phyloP scores from a whole-genome alignment of 2,888 invertebrate species.

The Tetanocera ferruginea region DNA sequence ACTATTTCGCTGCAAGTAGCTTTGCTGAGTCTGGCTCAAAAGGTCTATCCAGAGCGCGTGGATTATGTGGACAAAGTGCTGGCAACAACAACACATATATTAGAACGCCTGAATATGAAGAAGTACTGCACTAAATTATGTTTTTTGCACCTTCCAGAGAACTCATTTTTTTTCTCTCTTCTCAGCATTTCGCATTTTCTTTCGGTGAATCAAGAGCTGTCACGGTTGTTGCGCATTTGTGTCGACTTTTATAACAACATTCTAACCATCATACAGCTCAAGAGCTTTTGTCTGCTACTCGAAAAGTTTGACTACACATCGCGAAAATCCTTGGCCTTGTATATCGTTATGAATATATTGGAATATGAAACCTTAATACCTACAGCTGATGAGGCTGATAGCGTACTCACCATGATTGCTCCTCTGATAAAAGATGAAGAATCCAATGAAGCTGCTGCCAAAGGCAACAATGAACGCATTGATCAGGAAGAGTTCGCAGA shows the following conservation, averaged over 20 bases:
- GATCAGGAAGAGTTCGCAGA: slow-evolving; percentile 97
- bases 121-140: slow-evolving; percentile 72
- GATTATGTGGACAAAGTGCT: slow-evolving; percentile 97
- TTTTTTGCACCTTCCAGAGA: background rate
- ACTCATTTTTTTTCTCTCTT: slow-evolving; percentile 8
- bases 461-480: slow-evolving; percentile 71
- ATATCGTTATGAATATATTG: slow-evolving; percentile 89
- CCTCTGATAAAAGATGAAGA: slow-evolving; percentile 89
- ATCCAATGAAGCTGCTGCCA: slow-evolving; percentile 41
- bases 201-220: slow-evolving; percentile 92
- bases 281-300: slow-evolving; percentile 88
- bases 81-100: slow-evolving; percentile 90
- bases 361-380: slow-evolving; percentile 91
- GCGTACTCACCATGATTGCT: slow-evolving; percentile 83
- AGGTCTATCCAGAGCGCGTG: slow-evolving; percentile 94
- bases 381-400: slow-evolving; percentile 89
- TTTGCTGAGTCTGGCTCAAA: slow-evolving; percentile 92
- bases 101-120: slow-evolving; percentile 87
- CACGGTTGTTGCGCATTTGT: slow-evolving; percentile 93
- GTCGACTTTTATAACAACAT: slow-evolving; percentile 95
- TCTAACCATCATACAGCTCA: slow-evolving; percentile 86
- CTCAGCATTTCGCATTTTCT: slow-evolving; percentile 66
- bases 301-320: slow-evolving; percentile 91
- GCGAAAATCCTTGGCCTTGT: slow-evolving; percentile 86
- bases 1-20: slow-evolving; percentile 96